Conservation (phyloP, 2,113 vertebrate genomes). For the Pampusana beccarii region DNA sequence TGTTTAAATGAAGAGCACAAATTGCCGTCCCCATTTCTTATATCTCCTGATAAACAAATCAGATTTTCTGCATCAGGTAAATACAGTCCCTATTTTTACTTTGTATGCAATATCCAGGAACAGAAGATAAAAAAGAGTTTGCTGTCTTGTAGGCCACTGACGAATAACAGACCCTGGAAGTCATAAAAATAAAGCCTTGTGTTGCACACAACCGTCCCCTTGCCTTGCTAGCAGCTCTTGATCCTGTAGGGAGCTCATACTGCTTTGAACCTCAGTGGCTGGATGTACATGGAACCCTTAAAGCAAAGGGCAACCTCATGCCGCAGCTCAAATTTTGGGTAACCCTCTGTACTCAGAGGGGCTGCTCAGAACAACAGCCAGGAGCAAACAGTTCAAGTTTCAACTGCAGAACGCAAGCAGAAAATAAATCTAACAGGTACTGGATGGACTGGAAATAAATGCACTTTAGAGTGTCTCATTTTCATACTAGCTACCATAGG, state of each 20-base stretch:
- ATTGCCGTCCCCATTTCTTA: not conserved
- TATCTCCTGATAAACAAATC: not conserved
- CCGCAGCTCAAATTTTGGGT: not conserved
- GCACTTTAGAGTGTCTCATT: not conserved
- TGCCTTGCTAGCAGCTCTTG: not conserved
- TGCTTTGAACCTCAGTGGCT: not conserved
- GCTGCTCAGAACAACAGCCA: not conserved
- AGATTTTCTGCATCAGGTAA: not conserved
- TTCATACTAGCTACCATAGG: not conserved
- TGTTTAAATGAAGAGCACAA: not conserved
- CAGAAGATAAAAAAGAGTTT: not conserved
- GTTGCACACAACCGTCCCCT: not conserved
- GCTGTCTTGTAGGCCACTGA: not conserved
- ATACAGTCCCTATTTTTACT: not conserved
- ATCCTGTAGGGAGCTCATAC: not conserved
- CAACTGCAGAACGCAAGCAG: not conserved
- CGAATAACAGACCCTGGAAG: not conserved
- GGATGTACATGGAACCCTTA: not conserved
- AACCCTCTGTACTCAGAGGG: not conserved
- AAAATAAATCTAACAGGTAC: not conserved
- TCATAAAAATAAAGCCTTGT: not conserved
- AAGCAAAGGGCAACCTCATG: not conserved
- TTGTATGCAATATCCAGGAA: not conserved
- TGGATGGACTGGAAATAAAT: not conserved
- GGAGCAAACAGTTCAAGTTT: not conserved